Evolutionary conservation across 1,140 invertebrate genomes (phyloP).

Genomic region (Bombus superbus): DNA sequence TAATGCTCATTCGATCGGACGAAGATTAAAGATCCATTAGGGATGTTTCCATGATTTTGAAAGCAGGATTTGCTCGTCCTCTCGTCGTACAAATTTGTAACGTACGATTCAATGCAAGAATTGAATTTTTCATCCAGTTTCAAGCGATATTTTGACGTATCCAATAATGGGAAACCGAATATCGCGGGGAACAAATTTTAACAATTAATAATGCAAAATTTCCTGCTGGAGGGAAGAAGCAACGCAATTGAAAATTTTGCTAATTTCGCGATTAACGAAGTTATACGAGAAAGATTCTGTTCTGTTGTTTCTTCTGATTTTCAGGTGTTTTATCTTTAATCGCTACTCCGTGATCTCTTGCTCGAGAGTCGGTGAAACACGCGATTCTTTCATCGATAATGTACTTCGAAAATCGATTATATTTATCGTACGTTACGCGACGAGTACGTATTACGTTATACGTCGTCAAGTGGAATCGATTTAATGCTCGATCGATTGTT

Average conservation of each 20-base stretch:
- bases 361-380: background rate
- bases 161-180: too few relatives aligned
- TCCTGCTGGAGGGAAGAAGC: background rate
- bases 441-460: slow-evolving; percentile 8
- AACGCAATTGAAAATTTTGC: background rate
- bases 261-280: background rate
- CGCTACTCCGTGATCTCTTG: too few relatives aligned
- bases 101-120: background rate
- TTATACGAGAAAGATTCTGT: too few relatives aligned
- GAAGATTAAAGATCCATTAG: background rate
- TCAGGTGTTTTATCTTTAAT: too few relatives aligned
- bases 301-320: too few relatives aligned
- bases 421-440: background rate
- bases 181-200: too few relatives aligned
- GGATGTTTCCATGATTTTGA: background rate
- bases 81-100: background rate
- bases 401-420: background rate
- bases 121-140: background rate
- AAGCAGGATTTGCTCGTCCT: background rate
- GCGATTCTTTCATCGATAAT: background rate
- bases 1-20: slow-evolving; percentile 7
- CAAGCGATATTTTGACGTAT: background rate
- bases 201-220: background rate
- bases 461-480: background rate
- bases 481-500: background rate